Base-by-base conservation (phyloP, 2,113 vertebrate genomes). In the Erpornis zantholeuca region DNA sequence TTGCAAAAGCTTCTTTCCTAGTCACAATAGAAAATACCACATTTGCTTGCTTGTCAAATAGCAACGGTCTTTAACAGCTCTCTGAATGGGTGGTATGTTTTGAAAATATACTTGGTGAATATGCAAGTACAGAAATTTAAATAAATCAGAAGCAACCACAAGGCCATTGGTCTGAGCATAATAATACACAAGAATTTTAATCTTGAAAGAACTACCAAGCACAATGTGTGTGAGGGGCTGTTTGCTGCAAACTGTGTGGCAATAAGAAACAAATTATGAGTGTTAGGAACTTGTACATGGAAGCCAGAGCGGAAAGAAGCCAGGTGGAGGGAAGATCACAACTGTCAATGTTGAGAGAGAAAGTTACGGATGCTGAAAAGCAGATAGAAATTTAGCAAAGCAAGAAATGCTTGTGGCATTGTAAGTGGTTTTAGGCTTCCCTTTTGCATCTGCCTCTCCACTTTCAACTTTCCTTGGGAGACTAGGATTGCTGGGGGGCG, bases 21-120 rank as follows among this genome's bases (percentile, higher is more conserved):
- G 60, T 57, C 6, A 12, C 44, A 92, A 60, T 2, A 93, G 49
- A 88, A 94, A 94, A 92, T 79, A 64, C 84, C 84, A 52, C 77
- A 44, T 82, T 75, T 84, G 73, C 84, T 91, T 91, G 35, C 84
- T 89, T 0, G 0, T 78, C 60, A 77, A 47, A 84, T 25, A 84
- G 60, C 49, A 86, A 3, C 54, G 29, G 42, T 79, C 75, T 82
- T 57, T 60, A 85, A 36, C 78, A 76, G 29, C 52, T 72, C 21
- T 66, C 77, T 70, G 42, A 78, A 83, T 45, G 36, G 50, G n/a
- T 64, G 63, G n/a, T 76, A 6, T 66, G 13, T 53, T 91, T 95
- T 80, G 63, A 86, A 91, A 81, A 50, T 54, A 42, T 6, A 18
- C 49, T 80, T 82, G 57, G 61, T 44, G 57, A 88, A 45, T 56